Conservation (phyloP, 2,797 vertebrate genomes). For the Toxotes lorentzi region DNA sequence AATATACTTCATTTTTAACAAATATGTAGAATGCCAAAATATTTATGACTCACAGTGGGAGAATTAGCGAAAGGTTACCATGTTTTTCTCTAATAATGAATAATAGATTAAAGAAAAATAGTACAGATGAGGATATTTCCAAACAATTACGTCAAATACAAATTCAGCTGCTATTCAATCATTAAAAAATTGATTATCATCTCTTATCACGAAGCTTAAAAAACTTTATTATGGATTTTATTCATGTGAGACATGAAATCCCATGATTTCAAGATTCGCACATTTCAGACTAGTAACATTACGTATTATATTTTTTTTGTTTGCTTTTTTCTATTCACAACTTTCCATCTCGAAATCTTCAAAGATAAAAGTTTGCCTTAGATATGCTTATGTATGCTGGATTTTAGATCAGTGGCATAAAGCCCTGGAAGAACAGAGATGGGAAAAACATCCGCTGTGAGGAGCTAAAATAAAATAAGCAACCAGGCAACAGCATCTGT, state of each 20-base stretch:
- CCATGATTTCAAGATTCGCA: slow-evolving; percentile 13
- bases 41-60: neutral
- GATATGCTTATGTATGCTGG: slow-evolving; percentile 60
- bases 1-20: neutral
- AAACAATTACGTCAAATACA: slow-evolving; percentile 13
- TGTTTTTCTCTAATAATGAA: slow-evolving; percentile 19
- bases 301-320: neutral
- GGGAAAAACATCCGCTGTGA: slow-evolving; percentile 53
- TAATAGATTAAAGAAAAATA: slow-evolving; percentile 27
- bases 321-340: slow-evolving; percentile 13
- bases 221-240: slow-evolving; percentile 4
- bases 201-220: neutral
- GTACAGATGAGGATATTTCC: slow-evolving; percentile 9
- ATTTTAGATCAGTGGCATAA: slow-evolving; percentile 68
- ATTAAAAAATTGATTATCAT: neutral
- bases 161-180: slow-evolving; percentile 10
- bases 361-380: slow-evolving; percentile 52
- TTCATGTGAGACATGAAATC: slow-evolving; percentile 8
- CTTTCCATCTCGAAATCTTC: slow-evolving; percentile 49
- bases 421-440: slow-evolving; percentile 58
- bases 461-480: slow-evolving; percentile 48
- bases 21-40: neutral
- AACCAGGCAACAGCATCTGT: slow-evolving; percentile 57
- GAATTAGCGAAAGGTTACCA: slow-evolving; percentile 11
- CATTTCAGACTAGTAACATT: slow-evolving; percentile 14